These are phyloP conservation scores for Pangasius djambal DNA, from an alignment of 2,797 vertebrate genomes.

Conservation along the genomic window DNA sequence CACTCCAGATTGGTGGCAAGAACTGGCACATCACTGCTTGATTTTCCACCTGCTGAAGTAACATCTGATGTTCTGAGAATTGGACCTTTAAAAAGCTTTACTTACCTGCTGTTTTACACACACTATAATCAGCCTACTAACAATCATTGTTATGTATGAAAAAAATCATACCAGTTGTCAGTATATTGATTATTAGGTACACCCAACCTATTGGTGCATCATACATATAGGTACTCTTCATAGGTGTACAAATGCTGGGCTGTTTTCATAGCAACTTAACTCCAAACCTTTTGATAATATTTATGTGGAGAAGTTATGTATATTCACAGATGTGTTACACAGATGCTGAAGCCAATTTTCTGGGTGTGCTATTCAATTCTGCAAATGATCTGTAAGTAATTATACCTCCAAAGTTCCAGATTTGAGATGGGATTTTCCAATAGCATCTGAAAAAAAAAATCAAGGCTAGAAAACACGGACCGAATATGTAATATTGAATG, in stretches of 20 bases:
- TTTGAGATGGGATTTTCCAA: background rate
- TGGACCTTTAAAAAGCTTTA: background rate
- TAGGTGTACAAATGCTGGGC: background rate
- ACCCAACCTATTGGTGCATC: background rate
- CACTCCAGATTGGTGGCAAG: slow-evolving; percentile 20
- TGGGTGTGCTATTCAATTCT: background rate
- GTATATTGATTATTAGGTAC: background rate
- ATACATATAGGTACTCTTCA: background rate
- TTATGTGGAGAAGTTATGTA: no score
- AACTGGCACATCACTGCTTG: slow-evolving; percentile 12
- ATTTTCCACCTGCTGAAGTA: slow-evolving; percentile 53
- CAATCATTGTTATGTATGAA: background rate
- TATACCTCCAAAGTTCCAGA: background rate
- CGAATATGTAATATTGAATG: background rate
- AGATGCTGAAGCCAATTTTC: background rate
- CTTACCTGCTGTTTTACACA: slow-evolving; percentile 7
- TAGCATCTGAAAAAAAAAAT: background rate
- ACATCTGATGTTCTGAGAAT: slow-evolving; percentile 39
- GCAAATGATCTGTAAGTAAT: background rate
- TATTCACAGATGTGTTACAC: background rate
- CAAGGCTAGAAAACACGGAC: background rate
- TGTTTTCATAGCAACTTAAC: background rate
- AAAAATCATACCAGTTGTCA: background rate
- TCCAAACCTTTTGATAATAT: background rate
- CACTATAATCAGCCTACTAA: background rate